Evolutionary conservation across 64 coral and sea anemone genomes (phyloP).

Genomic region (Stylophora pistillata): DNA sequence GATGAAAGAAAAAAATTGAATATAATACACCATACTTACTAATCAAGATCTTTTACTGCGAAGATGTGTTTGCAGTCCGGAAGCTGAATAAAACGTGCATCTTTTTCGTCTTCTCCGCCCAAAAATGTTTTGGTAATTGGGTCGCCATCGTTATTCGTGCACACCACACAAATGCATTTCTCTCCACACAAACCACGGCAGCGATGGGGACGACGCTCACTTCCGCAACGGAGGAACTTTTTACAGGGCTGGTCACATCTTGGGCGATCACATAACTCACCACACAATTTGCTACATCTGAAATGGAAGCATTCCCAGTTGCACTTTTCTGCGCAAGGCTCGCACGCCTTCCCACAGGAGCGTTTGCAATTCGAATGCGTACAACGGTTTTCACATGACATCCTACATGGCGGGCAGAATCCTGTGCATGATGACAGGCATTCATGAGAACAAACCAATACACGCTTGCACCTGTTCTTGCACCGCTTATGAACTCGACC

Average conservation of each 20-base stretch:
- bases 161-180: conserved; percentile 6
- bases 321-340: conserved; percentile 17
- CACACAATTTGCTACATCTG: conserved; percentile 45
- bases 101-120: conserved; percentile 49
- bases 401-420: conserved; percentile 57
- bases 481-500: conserved; percentile 58
- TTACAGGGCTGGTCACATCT: conserved; percentile 63
- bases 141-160: neutral
- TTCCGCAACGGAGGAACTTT: neutral
- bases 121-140: neutral
- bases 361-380: conserved; percentile 35
- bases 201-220: neutral
- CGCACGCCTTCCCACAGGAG: conserved; percentile 50
- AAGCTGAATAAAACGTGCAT: conserved; percentile 71
- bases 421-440: conserved; percentile 24
- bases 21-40: neutral
- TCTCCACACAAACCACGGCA: conserved; percentile 57
- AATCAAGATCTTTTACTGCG: conserved; percentile 69
- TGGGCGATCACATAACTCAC: conserved; percentile 59
- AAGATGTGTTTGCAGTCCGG: conserved; percentile 90
- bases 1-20: conserved; percentile 5
- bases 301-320: conserved; percentile 47
- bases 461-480: conserved; percentile 7
- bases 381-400: conserved; percentile 43
- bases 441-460: conserved; percentile 45